Evolutionary conservation across 1,140 invertebrate genomes (phyloP), one percentile per base, ranked within the genome.

Genomic region (Diabrotica undecimpunctata): DNA sequence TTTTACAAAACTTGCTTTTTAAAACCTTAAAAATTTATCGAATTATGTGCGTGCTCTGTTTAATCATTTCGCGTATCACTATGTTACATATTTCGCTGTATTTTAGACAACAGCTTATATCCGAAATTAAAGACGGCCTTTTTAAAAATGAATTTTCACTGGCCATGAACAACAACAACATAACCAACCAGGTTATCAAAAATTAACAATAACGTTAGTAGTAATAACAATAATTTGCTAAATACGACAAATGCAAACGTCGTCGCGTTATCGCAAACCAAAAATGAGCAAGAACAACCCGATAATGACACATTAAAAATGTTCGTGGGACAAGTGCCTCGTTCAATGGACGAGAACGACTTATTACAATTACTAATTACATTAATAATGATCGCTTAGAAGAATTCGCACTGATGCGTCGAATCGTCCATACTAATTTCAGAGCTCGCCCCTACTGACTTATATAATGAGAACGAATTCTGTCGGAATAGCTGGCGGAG

Each of bases 301-400:
- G 97, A 99, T 83, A 88, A 93, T 3, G 97, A 99, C 81, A 94
- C 96, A 76, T 99, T 99, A 75, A 99, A 99, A 87, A 99, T 99
- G 97, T 99, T 99, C 84, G 96, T 99, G 53, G 94, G 94, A 41
- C 94, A 98, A 81, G 95, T 99, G 75, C 97, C 97, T 25, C 87
- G 96, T 54, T 90, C 91, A 54, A 98, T 98, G 95, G 94, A 96
- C 80, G 97, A 99, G 81, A 90, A 91, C 76, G 96, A 99, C 77
- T 86, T 98, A 37, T n/a, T n/a, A n/a, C n/a, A n/a, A n/a, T n/a
- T n/a, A n/a, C n/a, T n/a, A n/a, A n/a, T n/a, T n/a, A n/a, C n/a
- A n/a, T n/a, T n/a, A n/a, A n/a, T n/a, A n/a, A n/a, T n/a, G n/a
- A n/a, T n/a, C n/a, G n/a, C n/a, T n/a, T n/a, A n/a, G n/a, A n/a